phyloP scores from a whole-genome alignment of 2,113 vertebrate species.

The Otis tarda region DNA sequence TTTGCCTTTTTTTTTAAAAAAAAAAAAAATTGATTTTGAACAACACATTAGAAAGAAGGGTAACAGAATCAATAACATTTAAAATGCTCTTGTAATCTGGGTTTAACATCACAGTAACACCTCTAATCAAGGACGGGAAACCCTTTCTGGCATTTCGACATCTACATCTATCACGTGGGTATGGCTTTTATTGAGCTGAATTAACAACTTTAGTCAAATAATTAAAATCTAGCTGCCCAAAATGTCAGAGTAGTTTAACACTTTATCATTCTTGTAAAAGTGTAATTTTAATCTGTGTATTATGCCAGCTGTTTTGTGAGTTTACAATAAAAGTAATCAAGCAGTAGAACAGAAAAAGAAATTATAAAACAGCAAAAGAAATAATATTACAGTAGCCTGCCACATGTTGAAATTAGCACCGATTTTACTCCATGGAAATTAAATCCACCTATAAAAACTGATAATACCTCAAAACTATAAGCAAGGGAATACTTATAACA shows the following conservation, averaged over 20 bases:
- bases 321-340: slow-evolving; percentile 53
- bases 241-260: slow-evolving; percentile 52
- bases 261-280: slow-evolving; percentile 62
- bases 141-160: slow-evolving; percentile 59
- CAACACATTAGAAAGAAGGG: slow-evolving; percentile 47
- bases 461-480: slow-evolving; percentile 43
- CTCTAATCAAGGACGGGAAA: slow-evolving; percentile 67
- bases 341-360: slow-evolving; percentile 2
- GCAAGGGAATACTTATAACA: slow-evolving; percentile 40
- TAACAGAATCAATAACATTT: slow-evolving; percentile 71
- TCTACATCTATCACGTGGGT: slow-evolving; percentile 56
- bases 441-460: slow-evolving; percentile 55
- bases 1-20: background rate
- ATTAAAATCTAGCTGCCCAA: slow-evolving; percentile 59
- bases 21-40: slow-evolving; percentile 43
- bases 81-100: slow-evolving; percentile 69
- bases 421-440: slow-evolving; percentile 55
- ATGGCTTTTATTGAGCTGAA: slow-evolving; percentile 51
- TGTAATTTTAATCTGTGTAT: slow-evolving; percentile 32
- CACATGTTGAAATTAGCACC: slow-evolving; percentile 39
- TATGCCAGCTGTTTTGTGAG: slow-evolving; percentile 52
- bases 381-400: slow-evolving; percentile 5
- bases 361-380: slow-evolving; percentile 34
- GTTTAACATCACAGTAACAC: slow-evolving; percentile 61
- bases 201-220: slow-evolving; percentile 64